phyloP scores from a whole-genome alignment of 2,113 vertebrate genomes.

The Sus scrofa region T2T-Sscrofa CM000825.6:40371501-40372000 shows the following conservation, averaged over 20 bases:
- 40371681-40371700: neutral
- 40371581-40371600: neutral
- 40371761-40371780: conserved; percentile 5
- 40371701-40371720: neutral
- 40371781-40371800: neutral
- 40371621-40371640: neutral
- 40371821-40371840: neutral
- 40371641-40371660: neutral
- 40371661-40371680: neutral
- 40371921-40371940: neutral
- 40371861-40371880: neutral
- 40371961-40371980: neutral
- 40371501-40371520: neutral
- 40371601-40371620: neutral
- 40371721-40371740: conserved; percentile 20
- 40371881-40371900: neutral
- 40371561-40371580: accelerated
- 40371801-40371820: neutral
- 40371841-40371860: neutral
- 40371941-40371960: neutral
- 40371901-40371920: no score
- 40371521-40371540: neutral
- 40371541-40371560: neutral
- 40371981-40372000: neutral
- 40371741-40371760: neutral